Conservation (phyloP, 2,113 vertebrate species). For the Centropus unirufus region DNA sequence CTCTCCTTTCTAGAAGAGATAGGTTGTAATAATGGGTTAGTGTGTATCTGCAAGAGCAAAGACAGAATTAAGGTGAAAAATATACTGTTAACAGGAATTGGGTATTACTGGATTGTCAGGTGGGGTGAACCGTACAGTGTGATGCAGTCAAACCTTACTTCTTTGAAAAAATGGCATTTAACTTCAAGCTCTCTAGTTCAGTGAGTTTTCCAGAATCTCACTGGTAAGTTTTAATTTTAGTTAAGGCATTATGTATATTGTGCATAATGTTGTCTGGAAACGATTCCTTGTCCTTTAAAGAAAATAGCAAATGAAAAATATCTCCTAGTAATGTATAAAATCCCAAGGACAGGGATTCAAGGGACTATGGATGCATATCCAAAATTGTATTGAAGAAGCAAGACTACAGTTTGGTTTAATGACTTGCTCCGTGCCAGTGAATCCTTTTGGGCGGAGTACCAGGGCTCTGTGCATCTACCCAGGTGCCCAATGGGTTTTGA, state of each 20-base stretch:
- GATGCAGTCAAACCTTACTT: constrained; percentile 32
- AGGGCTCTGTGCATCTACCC: accelerated
- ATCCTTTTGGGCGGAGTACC: not conserved
- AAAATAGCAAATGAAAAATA: not conserved
- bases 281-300: not conserved
- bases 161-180: constrained; percentile 45
- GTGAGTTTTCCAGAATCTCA: constrained; percentile 37
- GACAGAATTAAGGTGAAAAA: not conserved
- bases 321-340: not conserved
- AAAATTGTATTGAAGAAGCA: not conserved
- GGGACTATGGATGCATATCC: not conserved
- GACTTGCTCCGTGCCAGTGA: not conserved
- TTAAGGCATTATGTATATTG: constrained; percentile 32
- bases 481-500: not conserved
- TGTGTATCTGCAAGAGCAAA: not conserved
- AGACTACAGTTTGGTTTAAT: not conserved
- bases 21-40: not conserved
- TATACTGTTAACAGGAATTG: not conserved
- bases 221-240: constrained; percentile 50
- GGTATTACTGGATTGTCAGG: not conserved
- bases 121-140: not conserved
- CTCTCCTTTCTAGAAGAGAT: not conserved
- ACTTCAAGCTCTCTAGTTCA: not conserved
- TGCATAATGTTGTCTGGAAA: not conserved
- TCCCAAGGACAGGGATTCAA: not conserved